These are phyloP conservation scores for Micromesistius poutassou DNA, from an alignment of 2,797 vertebrate species.

Conservation along the genomic window DNA sequence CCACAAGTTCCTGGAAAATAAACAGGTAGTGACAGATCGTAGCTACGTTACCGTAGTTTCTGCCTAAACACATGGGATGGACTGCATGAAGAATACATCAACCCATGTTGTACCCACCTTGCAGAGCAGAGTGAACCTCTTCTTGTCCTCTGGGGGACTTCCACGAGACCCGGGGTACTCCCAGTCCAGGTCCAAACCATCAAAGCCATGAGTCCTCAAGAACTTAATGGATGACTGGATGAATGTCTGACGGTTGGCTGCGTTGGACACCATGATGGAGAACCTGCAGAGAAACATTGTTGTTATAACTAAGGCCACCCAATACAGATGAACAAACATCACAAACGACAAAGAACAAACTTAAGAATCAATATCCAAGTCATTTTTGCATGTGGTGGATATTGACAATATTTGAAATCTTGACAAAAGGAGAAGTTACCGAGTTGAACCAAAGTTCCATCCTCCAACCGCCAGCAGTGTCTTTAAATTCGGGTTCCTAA, in stretches of 20 bases:
- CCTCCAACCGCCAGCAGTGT: constrained; percentile 79
- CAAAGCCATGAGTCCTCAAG: constrained; percentile 77
- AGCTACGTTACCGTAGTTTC: background rate
- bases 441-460: constrained; percentile 77
- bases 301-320: background rate
- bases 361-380: background rate
- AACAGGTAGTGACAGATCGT: background rate
- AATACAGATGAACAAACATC: background rate
- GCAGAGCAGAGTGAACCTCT: constrained; percentile 73
- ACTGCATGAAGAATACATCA: background rate
- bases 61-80: background rate
- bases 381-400: background rate
- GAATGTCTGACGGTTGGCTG: constrained; percentile 72
- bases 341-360: background rate
- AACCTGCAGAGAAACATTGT: constrained; percentile 64
- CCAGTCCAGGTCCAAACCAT: constrained; percentile 85
- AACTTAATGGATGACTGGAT: constrained; percentile 75
- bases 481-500: constrained; percentile 74
- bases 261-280: constrained; percentile 73
- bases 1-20: constrained; percentile 66
- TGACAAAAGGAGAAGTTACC: constrained; percentile 59
- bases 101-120: constrained; percentile 48
- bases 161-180: constrained; percentile 78
- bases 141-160: constrained; percentile 72
- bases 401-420: background rate